These are phyloP conservation scores for Spilarctia lutea DNA, from an alignment of 2,888 invertebrate genomes.

Conservation along the genomic window DNA sequence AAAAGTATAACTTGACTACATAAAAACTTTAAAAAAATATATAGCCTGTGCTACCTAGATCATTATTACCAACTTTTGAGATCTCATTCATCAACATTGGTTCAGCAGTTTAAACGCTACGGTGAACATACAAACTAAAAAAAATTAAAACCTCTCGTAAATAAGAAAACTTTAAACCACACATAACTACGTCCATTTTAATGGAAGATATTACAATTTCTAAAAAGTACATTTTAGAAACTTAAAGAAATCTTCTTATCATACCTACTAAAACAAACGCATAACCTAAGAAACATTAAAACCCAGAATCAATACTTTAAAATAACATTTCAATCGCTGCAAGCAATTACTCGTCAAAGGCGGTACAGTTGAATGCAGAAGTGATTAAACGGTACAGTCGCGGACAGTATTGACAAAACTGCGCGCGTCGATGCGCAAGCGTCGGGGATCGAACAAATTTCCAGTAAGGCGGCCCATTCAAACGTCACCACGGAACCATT, in stretches of 20 bases:
- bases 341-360: conserved; percentile 85
- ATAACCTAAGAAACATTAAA: conserved; percentile 36
- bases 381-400: conserved; percentile 81
- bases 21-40: too few species aligned
- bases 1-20: too few species aligned
- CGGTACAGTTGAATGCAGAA: conserved; percentile 83
- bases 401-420: conserved; percentile 84
- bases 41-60: too few species aligned
- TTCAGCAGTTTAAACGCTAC: too few species aligned
- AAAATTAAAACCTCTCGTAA: background rate
- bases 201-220: background rate
- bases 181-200: background rate
- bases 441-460: conserved; percentile 80
- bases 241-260: background rate
- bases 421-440: conserved; percentile 67
- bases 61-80: too few species aligned
- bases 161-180: background rate
- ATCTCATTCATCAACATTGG: too few species aligned
- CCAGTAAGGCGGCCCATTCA: conserved; percentile 79
- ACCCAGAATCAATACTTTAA: conserved; percentile 38
- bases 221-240: background rate
- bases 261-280: conserved; percentile 27
- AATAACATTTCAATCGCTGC: conserved; percentile 80
- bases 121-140: too few species aligned
- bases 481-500: conserved; percentile 77